These are phyloP conservation scores for Galerucella pusilla DNA, from an alignment of 2,888 invertebrate genomes.

Conservation along the genomic window DNA sequence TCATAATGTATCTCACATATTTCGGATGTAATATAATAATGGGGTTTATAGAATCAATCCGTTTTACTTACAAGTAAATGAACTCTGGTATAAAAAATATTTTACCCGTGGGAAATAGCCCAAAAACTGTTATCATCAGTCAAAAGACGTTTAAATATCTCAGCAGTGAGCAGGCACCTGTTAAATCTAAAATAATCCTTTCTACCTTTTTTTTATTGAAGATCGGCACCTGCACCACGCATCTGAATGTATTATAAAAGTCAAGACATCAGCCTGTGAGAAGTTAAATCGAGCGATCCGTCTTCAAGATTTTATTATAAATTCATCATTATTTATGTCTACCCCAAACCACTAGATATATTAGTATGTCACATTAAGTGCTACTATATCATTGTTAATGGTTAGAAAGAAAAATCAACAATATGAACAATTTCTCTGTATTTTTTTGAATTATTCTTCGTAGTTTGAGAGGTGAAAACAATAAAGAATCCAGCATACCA, in stretches of 20 bases:
- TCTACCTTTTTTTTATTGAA: slow-evolving; percentile 44
- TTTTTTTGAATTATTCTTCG: too few species aligned
- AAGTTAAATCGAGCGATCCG: slow-evolving; percentile 34
- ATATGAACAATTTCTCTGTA: neutral
- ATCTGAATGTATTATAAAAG: slow-evolving; percentile 40
- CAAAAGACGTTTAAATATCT: slow-evolving; percentile 40
- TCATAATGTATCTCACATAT: neutral
- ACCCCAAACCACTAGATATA: neutral
- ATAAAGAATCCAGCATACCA: too few species aligned
- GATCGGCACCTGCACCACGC: slow-evolving; percentile 42
- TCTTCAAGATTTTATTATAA: slow-evolving; percentile 34
- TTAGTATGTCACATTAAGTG: neutral
- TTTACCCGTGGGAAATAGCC: slow-evolving; percentile 38
- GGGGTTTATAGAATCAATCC: neutral
- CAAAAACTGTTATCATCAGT: slow-evolving; percentile 39
- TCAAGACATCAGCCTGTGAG: slow-evolving; percentile 35
- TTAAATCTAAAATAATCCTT: slow-evolving; percentile 53
- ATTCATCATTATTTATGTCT: slow-evolving; percentile 21
- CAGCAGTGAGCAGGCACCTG: slow-evolving; percentile 48
- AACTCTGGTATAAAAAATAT: slow-evolving; percentile 16
- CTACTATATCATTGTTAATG: neutral
- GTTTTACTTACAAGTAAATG: slow-evolving; percentile 6
- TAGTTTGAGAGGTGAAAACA: too few species aligned
- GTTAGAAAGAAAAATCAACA: neutral
- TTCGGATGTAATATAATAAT: neutral